Base-by-base conservation (phyloP, 1,140 invertebrate genomes). In the Aphelinus certus region DNA sequence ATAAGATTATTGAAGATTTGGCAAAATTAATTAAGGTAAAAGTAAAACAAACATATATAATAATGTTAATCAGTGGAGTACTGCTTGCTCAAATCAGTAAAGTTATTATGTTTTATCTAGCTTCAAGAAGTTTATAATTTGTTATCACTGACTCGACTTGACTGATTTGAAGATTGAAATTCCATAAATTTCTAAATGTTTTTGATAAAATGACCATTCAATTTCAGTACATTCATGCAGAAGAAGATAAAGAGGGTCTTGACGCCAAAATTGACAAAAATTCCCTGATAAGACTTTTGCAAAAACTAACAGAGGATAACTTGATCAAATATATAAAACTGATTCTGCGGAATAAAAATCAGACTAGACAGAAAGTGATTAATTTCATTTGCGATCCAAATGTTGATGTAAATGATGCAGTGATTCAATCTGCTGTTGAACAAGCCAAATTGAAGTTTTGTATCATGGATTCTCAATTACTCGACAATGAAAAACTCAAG, bases 361-460 rank as follows among this genome's bases (percentile, higher is more conserved):
- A 55, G 10, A 87, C 86, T 1, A 79, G 93, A 48, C 83, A 87
- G 3, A 90, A 89, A 79, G 80, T 81, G 9, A 77, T 90, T 6
- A 87, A 84, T 10, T 91, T 92, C 76, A 87, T 93, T 56, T 92
- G 91, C 76, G 87, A 91, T 79, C 90, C 90, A 7, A 85, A 79
- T 58, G 84, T 93, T 49, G 82, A 85, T 71, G 71, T 86, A 65
- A 84, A 90, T 69, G 87, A 92, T 84, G 81, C 88, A 3, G 79
- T 90, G 1, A 88, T 94, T 63, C 86, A 89, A 70, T 90, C 89
- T 6, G 88, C 88, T 3, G 87, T 93, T 61, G 90, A 93, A 76
- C 90, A 92, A 76, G 88, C 90, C 0, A 92, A 92, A 83, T 84
- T 91, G 60, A 91, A 91, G 80, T 89, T 91, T 78, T 90, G 89